A percentile compares a stretch with the other conserved stretches of the same genome.
These are phyloP conservation scores for Drosophila cracens DNA, from an alignment of 2,888 invertebrate genomes.

Conservation along the genomic window DNA sequence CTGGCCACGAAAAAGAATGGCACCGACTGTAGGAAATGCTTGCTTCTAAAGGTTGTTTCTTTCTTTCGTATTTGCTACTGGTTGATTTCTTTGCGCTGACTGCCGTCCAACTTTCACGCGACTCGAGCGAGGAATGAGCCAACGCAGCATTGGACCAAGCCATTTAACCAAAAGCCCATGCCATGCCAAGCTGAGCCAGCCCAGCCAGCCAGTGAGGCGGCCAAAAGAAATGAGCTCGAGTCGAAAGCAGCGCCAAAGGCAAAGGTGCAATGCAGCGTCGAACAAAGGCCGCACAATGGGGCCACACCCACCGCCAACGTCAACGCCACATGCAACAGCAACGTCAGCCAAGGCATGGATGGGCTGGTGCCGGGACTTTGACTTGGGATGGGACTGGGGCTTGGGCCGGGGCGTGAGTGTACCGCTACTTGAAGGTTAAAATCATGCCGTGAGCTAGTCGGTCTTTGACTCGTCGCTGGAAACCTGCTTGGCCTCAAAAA, in stretches of 20 bases:
- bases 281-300: slow-evolving; percentile 61
- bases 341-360: slow-evolving; percentile 21
- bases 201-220: slow-evolving; percentile 34
- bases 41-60: slow-evolving; percentile 38
- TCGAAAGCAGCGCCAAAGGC: slow-evolving; percentile 63
- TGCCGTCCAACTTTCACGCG: slow-evolving; percentile 84
- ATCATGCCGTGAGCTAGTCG: slow-evolving; percentile 52
- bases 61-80: slow-evolving; percentile 23
- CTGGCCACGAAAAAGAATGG: slow-evolving; percentile 35
- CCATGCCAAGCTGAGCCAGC: not conserved
- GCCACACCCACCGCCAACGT: slow-evolving; percentile 52
- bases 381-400: slow-evolving; percentile 1
- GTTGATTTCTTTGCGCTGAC: slow-evolving; percentile 68
- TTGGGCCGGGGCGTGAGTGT: slow-evolving; percentile 14
- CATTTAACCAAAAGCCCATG: slow-evolving; percentile 77
- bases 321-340: slow-evolving; percentile 32
- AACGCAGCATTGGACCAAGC: slow-evolving; percentile 72
- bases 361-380: slow-evolving; percentile 11
- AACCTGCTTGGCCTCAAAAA: slow-evolving; percentile 33
- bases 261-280: slow-evolving; percentile 58
- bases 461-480: slow-evolving; percentile 50
- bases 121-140: slow-evolving; percentile 84
- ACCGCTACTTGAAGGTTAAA: slow-evolving; percentile 61
- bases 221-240: slow-evolving; percentile 57
- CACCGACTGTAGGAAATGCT: slow-evolving; percentile 36